Evolutionary conservation across 2,113 vertebrate species (phyloP).

Genomic region (Sinocyclocheilus anophthalmus): DNA sequence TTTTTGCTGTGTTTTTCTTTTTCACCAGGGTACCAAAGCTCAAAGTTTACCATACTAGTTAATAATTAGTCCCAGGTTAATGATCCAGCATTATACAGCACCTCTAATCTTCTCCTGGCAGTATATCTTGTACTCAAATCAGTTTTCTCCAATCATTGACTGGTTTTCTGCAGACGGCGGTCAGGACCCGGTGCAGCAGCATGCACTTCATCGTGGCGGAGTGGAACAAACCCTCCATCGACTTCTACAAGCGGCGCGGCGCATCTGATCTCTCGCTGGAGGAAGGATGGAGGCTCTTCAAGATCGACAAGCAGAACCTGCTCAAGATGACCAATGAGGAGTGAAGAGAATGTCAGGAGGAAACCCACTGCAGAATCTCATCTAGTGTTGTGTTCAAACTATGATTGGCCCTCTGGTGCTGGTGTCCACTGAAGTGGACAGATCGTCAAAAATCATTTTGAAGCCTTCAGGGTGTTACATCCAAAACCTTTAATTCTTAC

Average conservation of each 20-base stretch:
- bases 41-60: background rate
- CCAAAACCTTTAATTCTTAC: background rate
- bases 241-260: conserved; percentile 70
- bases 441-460: background rate
- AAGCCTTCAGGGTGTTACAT: background rate
- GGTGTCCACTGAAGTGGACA: background rate
- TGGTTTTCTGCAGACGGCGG: conserved; percentile 72
- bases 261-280: conserved; percentile 73
- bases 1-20: background rate
- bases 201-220: conserved; percentile 81
- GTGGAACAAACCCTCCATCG: conserved; percentile 76
- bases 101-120: background rate
- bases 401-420: background rate
- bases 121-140: conserved; percentile 2
- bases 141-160: background rate
- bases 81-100: background rate
- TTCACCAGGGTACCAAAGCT: background rate
- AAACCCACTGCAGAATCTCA: background rate
- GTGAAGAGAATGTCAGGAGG: conserved; percentile 39
- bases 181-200: conserved; percentile 75
- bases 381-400: background rate
- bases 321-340: conserved; percentile 69
- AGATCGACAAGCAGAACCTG: conserved; percentile 73
- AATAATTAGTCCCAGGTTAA: conserved; percentile 7
- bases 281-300: conserved; percentile 80